Evolutionary conservation across 2,113 vertebrate species (phyloP), one percentile per base, ranked within the genome.

Genomic region (Raja brachyura): DNA sequence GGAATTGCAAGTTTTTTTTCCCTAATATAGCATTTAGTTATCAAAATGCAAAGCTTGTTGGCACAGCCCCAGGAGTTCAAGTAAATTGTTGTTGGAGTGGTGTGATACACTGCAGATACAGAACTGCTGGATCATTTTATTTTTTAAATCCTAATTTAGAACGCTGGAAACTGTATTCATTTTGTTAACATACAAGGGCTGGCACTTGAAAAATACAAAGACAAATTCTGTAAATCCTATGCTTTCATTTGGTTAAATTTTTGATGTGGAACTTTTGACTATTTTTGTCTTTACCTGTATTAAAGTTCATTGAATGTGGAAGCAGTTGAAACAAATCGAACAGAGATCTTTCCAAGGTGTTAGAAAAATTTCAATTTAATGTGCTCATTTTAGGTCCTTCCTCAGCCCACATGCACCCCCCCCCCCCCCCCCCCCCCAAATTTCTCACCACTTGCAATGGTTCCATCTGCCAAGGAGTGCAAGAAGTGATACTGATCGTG

Each of bases 41-140:
- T 66, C 63, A 73, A 70, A 68, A 70, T 92, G 83, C 13, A 14
- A 59, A 92, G 59, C 13, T 90, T 61, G 86, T 68, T 92, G 66
- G 61, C 18, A 68, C 88, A 13, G 88, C 66, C 63, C 88, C 33
- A 48, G 88, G 88, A 92, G 66, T 92, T 90, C 66, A 68, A 70
- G 66, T 33, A 48, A 48, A 48, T 92, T 92, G 66, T 66, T 66
- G 13, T 73, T 92, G 88, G n/a, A 92, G 63, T 92, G 88, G 88
- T 70, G 18, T 73, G 31, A 48, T 92, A 66, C 88, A 73, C 63
- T 70, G 66, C 61, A 92, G 66, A 73, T 85, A 66, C 31, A 22
- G 31, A 73, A 73, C 63, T 70, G 9, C 7, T 92, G 31, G 88
- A 73, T 92, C 86, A 11, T 68, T 90, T 68, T 92, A 31, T 73